Base-by-base conservation (phyloP, 30 jellyfish, hydroid and myxozoan species). In the Pelagia noctiluca region DNA sequence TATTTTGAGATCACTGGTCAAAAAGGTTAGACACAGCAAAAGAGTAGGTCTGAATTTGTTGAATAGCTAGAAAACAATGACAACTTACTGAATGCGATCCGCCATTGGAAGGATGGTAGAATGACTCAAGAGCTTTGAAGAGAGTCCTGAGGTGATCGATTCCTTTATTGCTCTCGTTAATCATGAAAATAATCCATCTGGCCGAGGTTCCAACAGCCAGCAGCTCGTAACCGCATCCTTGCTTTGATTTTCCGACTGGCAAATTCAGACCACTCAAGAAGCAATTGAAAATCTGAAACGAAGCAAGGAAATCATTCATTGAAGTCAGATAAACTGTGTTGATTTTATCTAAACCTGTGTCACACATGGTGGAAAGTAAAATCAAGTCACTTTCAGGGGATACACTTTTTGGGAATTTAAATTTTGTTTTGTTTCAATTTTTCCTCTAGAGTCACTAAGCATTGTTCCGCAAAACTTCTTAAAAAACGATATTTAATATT, bases 81-180 rank as follows among this genome's bases (percentile, higher is more conserved):
- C n/a, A 1, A 34, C 96, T 50, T 74, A 92, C 98, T 30, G 98
- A 63, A 57, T 80, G 90, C 23, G 88, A 57, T 23, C 96, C 98
- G 50, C 80, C 74, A 81, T 92, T 92, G 13, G 98, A 92, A 12
- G 98, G 98, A 71, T 92, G 96, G 36, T 92, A 92, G 82, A 83
- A 92, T 16, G 98, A 92, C 21, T 85, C 89, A 57, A 92, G 81
- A 18, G 98, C 89, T 31, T 54, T 73, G 57, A 92, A 92, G 33
- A 92, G 76, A 16, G 92, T 79, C 32, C 88, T 75, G 47, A 92
- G 70, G 67, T 79, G 81, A 49, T 92, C 95, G 24, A 92, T 50
- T 12, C 92, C 90, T 22, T 46, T 54, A 68, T 90, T 85, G 28
- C 80, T 82, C 3, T 86, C 94, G 34, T 88, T 96, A 33, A 92